Evolutionary conservation across 2,888 invertebrate genomes (phyloP).

Genomic region (Athalia circularis): DNA sequence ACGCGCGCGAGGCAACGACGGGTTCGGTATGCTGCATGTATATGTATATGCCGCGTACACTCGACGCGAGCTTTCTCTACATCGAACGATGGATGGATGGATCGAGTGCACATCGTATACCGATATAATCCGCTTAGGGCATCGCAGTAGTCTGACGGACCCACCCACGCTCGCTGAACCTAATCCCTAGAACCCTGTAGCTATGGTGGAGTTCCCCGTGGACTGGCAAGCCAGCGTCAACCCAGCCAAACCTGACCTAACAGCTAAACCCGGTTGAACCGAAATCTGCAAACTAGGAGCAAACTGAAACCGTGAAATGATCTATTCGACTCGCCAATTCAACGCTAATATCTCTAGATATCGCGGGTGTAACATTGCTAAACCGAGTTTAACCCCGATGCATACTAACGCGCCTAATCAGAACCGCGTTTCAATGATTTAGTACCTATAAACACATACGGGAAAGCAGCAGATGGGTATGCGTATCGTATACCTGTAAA

Average conservation of each 20-base stretch:
- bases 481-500: neutral
- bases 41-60: neutral
- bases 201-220: too few relatives aligned
- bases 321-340: slow-evolving; percentile 41
- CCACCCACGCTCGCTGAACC: slow-evolving; percentile 55
- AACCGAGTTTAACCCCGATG: slow-evolving; percentile 40
- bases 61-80: slow-evolving; percentile 7
- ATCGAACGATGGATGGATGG: slow-evolving; percentile 39
- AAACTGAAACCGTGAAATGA: slow-evolving; percentile 41
- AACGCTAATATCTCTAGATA: slow-evolving; percentile 35
- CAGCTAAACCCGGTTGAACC: neutral
- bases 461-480: neutral
- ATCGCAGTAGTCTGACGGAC: slow-evolving; percentile 61
- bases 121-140: slow-evolving; percentile 71
- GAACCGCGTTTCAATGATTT: slow-evolving; percentile 8
- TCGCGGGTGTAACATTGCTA: slow-evolving; percentile 27
- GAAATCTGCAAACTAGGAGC: slow-evolving; percentile 11
- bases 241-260: slow-evolving; percentile 30
- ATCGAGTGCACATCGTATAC: slow-evolving; percentile 49
- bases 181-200: slow-evolving; percentile 57
- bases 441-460: neutral
- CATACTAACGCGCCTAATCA: slow-evolving; percentile 36
- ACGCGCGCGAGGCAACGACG: neutral
- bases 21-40: neutral
- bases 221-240: slow-evolving; percentile 48